phyloP scores from a whole-genome alignment of 2,113 vertebrate species.

The Danio rerio region GRCz12tu NC_133192.1:37792501-37793000 shows the following conservation, averaged over 20 bases:
- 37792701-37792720: constrained; percentile 70
- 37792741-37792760: constrained; percentile 63
- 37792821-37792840: constrained; percentile 78
- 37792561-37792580: constrained; percentile 59
- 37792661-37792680: constrained; percentile 71
- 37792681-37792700: constrained; percentile 66
- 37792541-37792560: constrained; percentile 41
- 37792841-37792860: constrained; percentile 70
- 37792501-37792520: neutral
- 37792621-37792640: constrained; percentile 68
- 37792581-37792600: constrained; percentile 52
- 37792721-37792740: constrained; percentile 75
- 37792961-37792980: constrained; percentile 28
- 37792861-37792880: constrained; percentile 52
- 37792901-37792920: constrained; percentile 61
- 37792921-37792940: constrained; percentile 67
- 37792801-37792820: constrained; percentile 70
- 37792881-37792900: constrained; percentile 35
- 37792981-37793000: neutral
- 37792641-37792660: constrained; percentile 68
- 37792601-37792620: constrained; percentile 70
- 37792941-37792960: constrained; percentile 67
- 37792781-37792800: constrained; percentile 62
- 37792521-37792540: constrained; percentile 17
- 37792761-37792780: constrained; percentile 65